Conservation (phyloP, 2,113 vertebrate genomes). For the Sterrhoptilus dennistouni region DNA sequence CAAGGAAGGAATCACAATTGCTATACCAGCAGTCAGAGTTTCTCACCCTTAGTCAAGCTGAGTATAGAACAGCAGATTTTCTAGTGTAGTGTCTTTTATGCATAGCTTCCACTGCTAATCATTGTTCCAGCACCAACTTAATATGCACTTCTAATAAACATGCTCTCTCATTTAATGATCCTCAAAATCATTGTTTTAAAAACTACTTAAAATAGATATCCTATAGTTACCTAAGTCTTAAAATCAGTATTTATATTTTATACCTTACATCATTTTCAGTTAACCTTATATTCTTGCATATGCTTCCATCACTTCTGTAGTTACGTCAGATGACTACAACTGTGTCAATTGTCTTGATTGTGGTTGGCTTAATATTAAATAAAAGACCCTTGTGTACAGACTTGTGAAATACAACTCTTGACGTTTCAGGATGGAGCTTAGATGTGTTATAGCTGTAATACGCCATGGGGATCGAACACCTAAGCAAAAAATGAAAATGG, state of each 20-base stretch:
- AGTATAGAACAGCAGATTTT: slow-evolving; percentile 55
- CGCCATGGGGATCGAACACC: slow-evolving; percentile 83
- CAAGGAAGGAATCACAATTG: slow-evolving; percentile 52
- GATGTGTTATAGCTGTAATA: slow-evolving; percentile 86
- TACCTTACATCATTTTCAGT: slow-evolving; percentile 25
- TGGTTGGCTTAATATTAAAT: background rate
- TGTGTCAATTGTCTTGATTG: background rate
- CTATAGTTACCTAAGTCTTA: slow-evolving; percentile 22
- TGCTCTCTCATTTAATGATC: slow-evolving; percentile 50
- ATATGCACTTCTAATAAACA: slow-evolving; percentile 52
- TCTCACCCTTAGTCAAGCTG: slow-evolving; percentile 51
- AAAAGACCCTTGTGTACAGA: background rate
- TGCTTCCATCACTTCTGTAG: slow-evolving; percentile 22
- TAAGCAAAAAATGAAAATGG: slow-evolving; percentile 88
- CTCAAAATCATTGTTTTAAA: slow-evolving; percentile 8
- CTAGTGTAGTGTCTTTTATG: background rate
- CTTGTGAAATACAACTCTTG: background rate
- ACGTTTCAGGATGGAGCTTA: slow-evolving; percentile 86
- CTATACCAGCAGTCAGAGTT: slow-evolving; percentile 36
- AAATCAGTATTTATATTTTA: slow-evolving; percentile 32
- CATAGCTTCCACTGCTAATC: slow-evolving; percentile 48
- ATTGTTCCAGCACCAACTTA: slow-evolving; percentile 22
- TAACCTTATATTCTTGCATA: slow-evolving; percentile 37
- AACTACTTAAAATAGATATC: slow-evolving; percentile 30
- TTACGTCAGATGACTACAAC: background rate